These are phyloP conservation scores for Eira barbara DNA, from an alignment of 2,113 vertebrate genomes.

Conservation along the genomic window DNA sequence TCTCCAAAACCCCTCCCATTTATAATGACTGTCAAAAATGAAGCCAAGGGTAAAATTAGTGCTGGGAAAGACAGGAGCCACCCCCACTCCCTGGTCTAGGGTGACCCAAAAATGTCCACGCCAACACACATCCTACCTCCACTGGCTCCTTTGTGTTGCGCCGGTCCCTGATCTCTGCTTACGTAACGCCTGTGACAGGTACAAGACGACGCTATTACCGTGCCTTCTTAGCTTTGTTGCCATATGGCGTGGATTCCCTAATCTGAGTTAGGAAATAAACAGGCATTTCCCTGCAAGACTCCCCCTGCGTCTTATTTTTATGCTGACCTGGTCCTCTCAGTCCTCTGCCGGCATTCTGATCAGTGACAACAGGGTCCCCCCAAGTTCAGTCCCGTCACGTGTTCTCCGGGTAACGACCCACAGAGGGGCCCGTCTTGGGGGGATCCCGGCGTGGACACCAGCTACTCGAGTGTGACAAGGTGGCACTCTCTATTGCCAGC, in stretches of 20 bases:
- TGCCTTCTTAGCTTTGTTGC: not conserved
- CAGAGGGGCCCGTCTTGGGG: fast-evolving
- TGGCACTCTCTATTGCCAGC: not conserved
- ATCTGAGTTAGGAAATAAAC: not conserved
- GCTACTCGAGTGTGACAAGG: not conserved
- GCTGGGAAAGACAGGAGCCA: not conserved
- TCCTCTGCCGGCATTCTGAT: not conserved
- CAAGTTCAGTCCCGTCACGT: fast-evolving
- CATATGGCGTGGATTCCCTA: not conserved
- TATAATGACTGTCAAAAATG: not conserved
- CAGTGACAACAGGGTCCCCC: not conserved
- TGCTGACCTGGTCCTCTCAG: not conserved
- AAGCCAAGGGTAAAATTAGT: not conserved
- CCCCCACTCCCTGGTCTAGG: fast-evolving
- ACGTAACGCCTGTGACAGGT: not conserved
- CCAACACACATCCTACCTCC: not conserved
- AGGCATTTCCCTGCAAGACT: not conserved
- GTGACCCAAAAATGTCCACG: not conserved
- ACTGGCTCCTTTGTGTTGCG: not conserved
- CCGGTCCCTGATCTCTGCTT: not conserved
- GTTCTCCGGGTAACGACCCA: not conserved
- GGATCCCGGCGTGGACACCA: fast-evolving
- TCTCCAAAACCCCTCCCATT: not conserved
- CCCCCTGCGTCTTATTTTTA: not conserved
- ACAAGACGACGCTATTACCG: not conserved